Evolutionary conservation across 2,888 invertebrate species (phyloP).

Genomic region (Euphydryas editha): DNA sequence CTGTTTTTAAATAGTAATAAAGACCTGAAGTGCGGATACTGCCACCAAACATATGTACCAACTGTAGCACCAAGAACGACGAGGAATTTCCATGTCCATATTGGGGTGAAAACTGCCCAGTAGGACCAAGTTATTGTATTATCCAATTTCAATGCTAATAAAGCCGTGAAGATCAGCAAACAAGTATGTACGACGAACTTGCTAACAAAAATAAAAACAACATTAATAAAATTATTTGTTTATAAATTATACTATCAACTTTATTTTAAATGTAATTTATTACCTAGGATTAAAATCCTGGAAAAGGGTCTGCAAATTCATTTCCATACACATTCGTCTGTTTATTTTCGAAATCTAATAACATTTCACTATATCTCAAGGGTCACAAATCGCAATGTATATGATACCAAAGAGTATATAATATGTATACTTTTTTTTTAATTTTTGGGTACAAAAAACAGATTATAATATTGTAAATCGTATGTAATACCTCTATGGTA

Average conservation of each 20-base stretch:
- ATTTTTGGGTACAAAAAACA: no score
- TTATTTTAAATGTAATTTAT: conserved; percentile 22
- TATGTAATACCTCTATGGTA: no score
- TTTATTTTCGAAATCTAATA: conserved; percentile 49
- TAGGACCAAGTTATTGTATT: conserved; percentile 95
- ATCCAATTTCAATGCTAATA: conserved; percentile 96
- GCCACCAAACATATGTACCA: conserved; percentile 98
- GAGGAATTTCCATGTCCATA: conserved; percentile 98
- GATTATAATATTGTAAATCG: no score
- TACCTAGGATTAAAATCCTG: conserved; percentile 97
- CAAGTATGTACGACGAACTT: conserved; percentile 98
- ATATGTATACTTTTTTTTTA: not conserved
- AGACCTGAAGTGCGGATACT: conserved; percentile 97
- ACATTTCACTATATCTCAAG: conserved; percentile 36
- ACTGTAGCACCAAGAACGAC: conserved; percentile 95
- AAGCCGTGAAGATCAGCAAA: conserved; percentile 94
- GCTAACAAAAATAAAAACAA: conserved; percentile 79
- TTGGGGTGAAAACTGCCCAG: conserved; percentile 97
- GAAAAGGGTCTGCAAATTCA: conserved; percentile 95
- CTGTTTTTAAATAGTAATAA: not conserved
- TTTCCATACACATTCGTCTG: conserved; percentile 81
- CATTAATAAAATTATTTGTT: conserved; percentile 23
- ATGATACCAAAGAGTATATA: no score
- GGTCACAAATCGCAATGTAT: conserved; percentile 15
- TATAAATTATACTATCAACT: not conserved